Percentiles rank a stretch among this genome's conserved stretches.
Conservation (phyloP, 2,113 vertebrate genomes). For the Lagenorhynchus albirostris region DNA sequence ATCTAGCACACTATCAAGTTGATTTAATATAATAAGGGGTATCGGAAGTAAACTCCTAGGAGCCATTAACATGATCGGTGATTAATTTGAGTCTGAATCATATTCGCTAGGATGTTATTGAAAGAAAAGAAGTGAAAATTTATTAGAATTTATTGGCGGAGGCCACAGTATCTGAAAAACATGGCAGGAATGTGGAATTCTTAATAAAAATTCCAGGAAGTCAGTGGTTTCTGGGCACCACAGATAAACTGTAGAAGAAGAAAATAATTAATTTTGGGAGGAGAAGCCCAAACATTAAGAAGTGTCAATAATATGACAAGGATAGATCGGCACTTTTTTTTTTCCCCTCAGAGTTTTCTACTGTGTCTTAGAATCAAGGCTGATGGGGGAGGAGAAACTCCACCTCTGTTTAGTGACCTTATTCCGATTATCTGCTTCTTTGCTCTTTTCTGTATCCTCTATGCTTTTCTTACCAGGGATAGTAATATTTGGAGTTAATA, state of each 20-base stretch:
- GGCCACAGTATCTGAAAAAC: slow-evolving; percentile 48
- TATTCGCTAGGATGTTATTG: slow-evolving; percentile 68
- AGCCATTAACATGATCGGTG: slow-evolving; percentile 74
- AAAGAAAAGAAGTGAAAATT: slow-evolving; percentile 71
- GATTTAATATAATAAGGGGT: slow-evolving; percentile 75
- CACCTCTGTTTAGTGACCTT: neutral
- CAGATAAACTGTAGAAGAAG: slow-evolving; percentile 57
- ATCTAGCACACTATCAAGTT: slow-evolving; percentile 65
- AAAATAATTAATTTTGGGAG: slow-evolving; percentile 48
- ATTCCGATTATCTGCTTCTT: neutral
- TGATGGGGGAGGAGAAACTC: neutral
- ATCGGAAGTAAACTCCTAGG: slow-evolving; percentile 75
- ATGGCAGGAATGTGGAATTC: slow-evolving; percentile 69
- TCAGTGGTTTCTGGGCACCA: slow-evolving; percentile 63
- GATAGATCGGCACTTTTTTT: neutral
- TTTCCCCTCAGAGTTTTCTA: neutral
- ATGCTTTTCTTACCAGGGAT: neutral
- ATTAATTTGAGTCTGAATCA: slow-evolving; percentile 76
- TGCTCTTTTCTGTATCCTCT: neutral
- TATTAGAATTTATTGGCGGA: slow-evolving; percentile 75
- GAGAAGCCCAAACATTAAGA: slow-evolving; percentile 20
- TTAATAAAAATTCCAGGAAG: slow-evolving; percentile 77
- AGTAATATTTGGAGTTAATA: neutral
- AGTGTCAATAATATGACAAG: slow-evolving; percentile 13
- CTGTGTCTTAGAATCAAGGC: neutral